Evolutionary conservation across 2,113 vertebrate genomes (phyloP).

Genomic region (Triplophysa dalaica): DNA sequence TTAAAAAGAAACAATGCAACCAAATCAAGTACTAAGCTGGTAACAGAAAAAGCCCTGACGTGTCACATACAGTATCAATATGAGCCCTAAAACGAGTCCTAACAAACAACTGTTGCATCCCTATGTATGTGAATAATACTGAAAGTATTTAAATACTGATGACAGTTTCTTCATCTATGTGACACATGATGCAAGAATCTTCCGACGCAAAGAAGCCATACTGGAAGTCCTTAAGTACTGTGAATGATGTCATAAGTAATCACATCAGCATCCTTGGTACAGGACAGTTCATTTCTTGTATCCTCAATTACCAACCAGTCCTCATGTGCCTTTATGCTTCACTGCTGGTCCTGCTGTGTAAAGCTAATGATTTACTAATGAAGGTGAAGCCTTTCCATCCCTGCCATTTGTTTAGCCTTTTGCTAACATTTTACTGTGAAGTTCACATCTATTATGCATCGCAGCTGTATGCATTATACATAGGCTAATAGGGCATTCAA

Average conservation of each 20-base stretch:
- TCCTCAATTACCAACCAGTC: slow-evolving; percentile 9
- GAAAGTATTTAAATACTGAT: too few species aligned
- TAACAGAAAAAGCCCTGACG: too few species aligned
- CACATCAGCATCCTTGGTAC: background rate
- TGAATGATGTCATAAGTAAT: background rate
- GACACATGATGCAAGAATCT: background rate
- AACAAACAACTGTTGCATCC: too few species aligned
- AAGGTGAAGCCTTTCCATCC: slow-evolving; percentile 15
- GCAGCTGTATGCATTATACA: slow-evolving; percentile 29
- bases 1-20: too few species aligned
- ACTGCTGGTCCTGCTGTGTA: slow-evolving; percentile 22
- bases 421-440: slow-evolving; percentile 26
- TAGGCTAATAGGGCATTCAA: slow-evolving; percentile 34
- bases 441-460: slow-evolving; percentile 37
- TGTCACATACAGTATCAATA: too few species aligned
- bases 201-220: background rate
- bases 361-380: slow-evolving; percentile 19
- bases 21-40: too few species aligned
- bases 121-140: too few species aligned
- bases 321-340: background rate
- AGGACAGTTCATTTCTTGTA: background rate
- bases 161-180: background rate
- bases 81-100: too few species aligned
- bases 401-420: slow-evolving; percentile 36
- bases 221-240: background rate